These are phyloP conservation scores for Dynastes grantii DNA, from an alignment of 2,888 invertebrate species.

Conservation along the genomic window DNA sequence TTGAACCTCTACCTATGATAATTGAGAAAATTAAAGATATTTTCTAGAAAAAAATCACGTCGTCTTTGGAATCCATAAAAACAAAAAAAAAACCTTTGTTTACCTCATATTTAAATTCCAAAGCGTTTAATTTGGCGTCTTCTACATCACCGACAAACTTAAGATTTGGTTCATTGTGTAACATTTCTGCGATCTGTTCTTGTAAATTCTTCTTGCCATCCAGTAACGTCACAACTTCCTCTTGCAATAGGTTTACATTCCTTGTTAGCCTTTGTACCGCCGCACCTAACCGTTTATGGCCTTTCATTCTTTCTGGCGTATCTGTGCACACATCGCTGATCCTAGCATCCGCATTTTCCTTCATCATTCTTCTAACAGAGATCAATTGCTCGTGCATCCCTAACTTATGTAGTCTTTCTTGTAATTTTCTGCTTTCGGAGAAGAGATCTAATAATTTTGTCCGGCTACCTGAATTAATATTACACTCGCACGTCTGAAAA, in stretches of 20 bases:
- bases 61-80: background rate
- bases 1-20: slow-evolving; percentile 55
- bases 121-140: slow-evolving; percentile 55
- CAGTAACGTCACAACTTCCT: slow-evolving; percentile 61
- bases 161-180: slow-evolving; percentile 58
- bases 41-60: background rate
- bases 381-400: slow-evolving; percentile 55
- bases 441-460: slow-evolving; percentile 41
- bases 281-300: slow-evolving; percentile 61
- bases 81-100: slow-evolving; percentile 13
- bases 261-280: slow-evolving; percentile 61
- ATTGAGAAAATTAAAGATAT: slow-evolving; percentile 2
- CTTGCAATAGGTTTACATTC: slow-evolving; percentile 58
- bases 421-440: slow-evolving; percentile 47
- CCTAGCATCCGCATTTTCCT: slow-evolving; percentile 63
- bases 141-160: slow-evolving; percentile 56
- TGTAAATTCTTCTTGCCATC: slow-evolving; percentile 59
- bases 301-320: slow-evolving; percentile 61
- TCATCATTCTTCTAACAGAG: slow-evolving; percentile 59
- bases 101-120: slow-evolving; percentile 55
- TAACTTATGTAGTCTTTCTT: slow-evolving; percentile 51
- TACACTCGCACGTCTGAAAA: slow-evolving; percentile 38
- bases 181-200: slow-evolving; percentile 57
- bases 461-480: slow-evolving; percentile 21
- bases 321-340: slow-evolving; percentile 62